Evolutionary conservation across 2,888 invertebrate species (phyloP).

Genomic region (Caradrina kadenii): DNA sequence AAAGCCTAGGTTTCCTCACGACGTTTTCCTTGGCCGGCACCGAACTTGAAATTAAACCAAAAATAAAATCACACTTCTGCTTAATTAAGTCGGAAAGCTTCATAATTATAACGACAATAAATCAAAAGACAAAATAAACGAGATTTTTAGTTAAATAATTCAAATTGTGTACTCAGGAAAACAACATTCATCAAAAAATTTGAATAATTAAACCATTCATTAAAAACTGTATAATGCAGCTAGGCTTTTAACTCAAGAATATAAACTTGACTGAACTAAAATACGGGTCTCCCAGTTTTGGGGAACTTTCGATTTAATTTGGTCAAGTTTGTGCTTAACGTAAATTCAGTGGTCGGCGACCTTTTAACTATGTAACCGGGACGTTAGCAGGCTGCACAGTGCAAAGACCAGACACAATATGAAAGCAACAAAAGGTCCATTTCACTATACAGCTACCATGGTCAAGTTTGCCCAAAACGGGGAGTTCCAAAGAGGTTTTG

Average conservation of each 20-base stretch:
- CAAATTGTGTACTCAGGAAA: constrained; percentile 24
- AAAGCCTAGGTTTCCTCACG: no score
- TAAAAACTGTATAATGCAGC: constrained; percentile 38
- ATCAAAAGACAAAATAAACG: constrained; percentile 24
- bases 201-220: constrained; percentile 53
- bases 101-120: constrained; percentile 30
- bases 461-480: background rate
- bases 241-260: constrained; percentile 38
- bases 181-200: constrained; percentile 46
- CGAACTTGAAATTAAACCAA: background rate
- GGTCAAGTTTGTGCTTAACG: constrained; percentile 37
- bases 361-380: constrained; percentile 45
- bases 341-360: constrained; percentile 44
- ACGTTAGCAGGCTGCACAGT: constrained; percentile 26
- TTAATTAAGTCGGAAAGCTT: constrained; percentile 18
- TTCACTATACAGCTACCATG: constrained; percentile 2
- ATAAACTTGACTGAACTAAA: constrained; percentile 38
- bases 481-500: constrained; percentile 27
- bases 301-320: constrained; percentile 52
- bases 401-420: constrained; percentile 14
- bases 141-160: constrained; percentile 26
- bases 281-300: constrained; percentile 35
- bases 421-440: constrained; percentile 37
- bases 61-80: background rate
- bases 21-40: no score